These are phyloP conservation scores for Arctopsyche grandis DNA, from an alignment of 1,140 invertebrate species.

Conservation along the genomic window DNA sequence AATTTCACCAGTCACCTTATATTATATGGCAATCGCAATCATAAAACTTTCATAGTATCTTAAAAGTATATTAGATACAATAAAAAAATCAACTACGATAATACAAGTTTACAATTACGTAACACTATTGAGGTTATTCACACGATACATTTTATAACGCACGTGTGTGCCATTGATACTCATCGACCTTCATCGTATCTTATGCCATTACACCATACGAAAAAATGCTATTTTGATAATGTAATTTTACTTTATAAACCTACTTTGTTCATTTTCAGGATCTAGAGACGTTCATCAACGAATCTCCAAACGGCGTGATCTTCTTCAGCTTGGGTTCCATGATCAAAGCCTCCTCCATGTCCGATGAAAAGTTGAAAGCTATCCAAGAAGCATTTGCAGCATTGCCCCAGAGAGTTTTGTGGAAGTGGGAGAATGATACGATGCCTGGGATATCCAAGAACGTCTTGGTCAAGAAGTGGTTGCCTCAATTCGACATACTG, in stretches of 20 bases:
- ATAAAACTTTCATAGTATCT: too few relatives aligned
- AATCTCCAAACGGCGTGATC: conserved; percentile 70
- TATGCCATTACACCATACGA: too few relatives aligned
- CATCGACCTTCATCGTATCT: not conserved
- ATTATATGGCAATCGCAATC: too few relatives aligned
- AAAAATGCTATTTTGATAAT: too few relatives aligned
- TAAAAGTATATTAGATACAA: not conserved
- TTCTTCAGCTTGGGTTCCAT: conserved; percentile 73
- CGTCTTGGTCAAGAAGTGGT: conserved; percentile 70
- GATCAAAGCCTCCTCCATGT: conserved; percentile 63
- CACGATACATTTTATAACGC: not conserved
- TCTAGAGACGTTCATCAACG: conserved; percentile 70
- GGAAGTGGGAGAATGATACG: conserved; percentile 71
- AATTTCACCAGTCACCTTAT: too few relatives aligned
- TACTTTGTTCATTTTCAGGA: conserved; percentile 61
- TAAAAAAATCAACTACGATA: too few relatives aligned
- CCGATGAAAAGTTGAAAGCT: conserved; percentile 59
- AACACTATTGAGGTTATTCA: not conserved
- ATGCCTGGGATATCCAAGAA: conserved; percentile 64
- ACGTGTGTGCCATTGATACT: not conserved
- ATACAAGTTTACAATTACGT: too few relatives aligned
- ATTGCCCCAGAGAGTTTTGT: conserved; percentile 70
- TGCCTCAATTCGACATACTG: conserved; percentile 73
- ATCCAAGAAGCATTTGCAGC: conserved; percentile 67
- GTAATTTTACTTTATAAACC: not conserved